phyloP scores from a whole-genome alignment of 2,797 vertebrate species.

The Hapalemur alaotrensis region DNA sequence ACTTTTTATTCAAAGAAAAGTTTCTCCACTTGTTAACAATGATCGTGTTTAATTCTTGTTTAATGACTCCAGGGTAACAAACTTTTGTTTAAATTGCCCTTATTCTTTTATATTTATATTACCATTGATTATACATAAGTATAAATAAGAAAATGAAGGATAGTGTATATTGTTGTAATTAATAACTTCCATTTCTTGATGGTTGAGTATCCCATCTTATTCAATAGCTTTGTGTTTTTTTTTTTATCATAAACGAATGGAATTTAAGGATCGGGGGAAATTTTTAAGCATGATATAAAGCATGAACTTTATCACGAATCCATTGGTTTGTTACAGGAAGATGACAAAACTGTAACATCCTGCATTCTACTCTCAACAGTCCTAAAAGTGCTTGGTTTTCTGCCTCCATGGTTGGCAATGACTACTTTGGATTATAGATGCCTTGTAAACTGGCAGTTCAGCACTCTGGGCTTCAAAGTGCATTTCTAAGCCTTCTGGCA shows the following conservation, averaged over 20 bases:
- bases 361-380: neutral
- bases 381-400: neutral
- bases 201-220: neutral
- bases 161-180: neutral
- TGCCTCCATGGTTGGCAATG: neutral
- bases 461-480: neutral
- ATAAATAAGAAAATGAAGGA: neutral
- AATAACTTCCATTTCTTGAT: neutral
- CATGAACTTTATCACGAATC: neutral
- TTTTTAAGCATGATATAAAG: neutral
- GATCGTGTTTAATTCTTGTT: neutral
- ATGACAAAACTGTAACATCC: neutral
- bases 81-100: neutral
- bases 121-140: neutral
- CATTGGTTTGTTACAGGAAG: neutral
- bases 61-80: neutral
- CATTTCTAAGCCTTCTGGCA: neutral
- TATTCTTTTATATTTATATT: neutral
- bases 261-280: neutral
- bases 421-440: neutral
- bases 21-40: neutral
- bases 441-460: neutral
- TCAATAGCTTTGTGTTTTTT: neutral
- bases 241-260: neutral
- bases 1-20: neutral